A percentile compares a stretch with the other conserved stretches of the same genome.
Evolutionary conservation across 2,797 vertebrate species (phyloP).

Genomic region (Enteromius viviparus): DNA sequence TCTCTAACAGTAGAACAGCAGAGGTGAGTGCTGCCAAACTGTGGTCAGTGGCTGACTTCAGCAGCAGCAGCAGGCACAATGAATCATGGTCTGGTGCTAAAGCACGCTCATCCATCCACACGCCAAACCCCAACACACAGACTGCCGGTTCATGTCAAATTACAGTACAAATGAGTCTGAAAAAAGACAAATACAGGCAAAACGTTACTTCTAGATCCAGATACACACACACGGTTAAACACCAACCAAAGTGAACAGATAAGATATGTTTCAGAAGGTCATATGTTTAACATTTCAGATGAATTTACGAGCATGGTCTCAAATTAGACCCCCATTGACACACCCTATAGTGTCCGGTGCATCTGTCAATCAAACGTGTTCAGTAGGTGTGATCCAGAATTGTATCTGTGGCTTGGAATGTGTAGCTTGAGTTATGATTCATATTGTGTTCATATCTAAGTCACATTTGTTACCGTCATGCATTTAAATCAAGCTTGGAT

Average conservation of each 20-base stretch:
- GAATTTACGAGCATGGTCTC: conserved; percentile 63
- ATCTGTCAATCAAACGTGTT: conserved; percentile 50
- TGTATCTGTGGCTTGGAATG: neutral
- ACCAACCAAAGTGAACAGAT: conserved; percentile 41
- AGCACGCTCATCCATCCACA: conserved; percentile 1
- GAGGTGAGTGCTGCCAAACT: conserved; percentile 26
- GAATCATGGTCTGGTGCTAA: conserved; percentile 24
- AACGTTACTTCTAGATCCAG: neutral
- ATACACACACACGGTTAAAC: conserved; percentile 40
- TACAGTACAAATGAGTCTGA: neutral
- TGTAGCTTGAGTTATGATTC: neutral
- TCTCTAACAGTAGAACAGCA: neutral
- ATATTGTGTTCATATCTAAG: too few relatives aligned
- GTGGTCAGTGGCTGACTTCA: conserved; percentile 4
- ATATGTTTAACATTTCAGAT: conserved; percentile 59
- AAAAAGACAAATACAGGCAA: neutral
- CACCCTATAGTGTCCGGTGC: conserved; percentile 53
- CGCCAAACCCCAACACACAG: neutral
- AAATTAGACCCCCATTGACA: conserved; percentile 53
- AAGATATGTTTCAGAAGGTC: conserved; percentile 49
- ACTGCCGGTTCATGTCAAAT: conserved; percentile 23
- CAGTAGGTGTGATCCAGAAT: conserved; percentile 3
- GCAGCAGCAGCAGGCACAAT: neutral
- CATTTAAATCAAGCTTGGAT: too few relatives aligned
- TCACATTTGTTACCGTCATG: too few relatives aligned